These are phyloP conservation scores for Limnodromus scolopaceus DNA, from an alignment of 2,797 vertebrate species.

Conservation along the genomic window DNA sequence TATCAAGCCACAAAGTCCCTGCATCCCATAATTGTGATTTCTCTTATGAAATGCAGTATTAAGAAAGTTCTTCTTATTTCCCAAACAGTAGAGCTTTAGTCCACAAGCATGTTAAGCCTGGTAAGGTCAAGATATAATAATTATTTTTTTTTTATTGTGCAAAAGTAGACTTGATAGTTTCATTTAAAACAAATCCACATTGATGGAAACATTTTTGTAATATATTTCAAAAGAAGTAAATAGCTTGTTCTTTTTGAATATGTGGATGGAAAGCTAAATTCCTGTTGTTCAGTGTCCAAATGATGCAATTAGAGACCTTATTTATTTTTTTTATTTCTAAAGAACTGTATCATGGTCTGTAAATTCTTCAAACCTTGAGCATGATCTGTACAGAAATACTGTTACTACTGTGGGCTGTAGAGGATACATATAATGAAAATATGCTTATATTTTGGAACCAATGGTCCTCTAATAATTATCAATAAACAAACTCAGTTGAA, in stretches of 20 bases:
- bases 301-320: neutral
- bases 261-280: neutral
- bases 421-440: neutral
- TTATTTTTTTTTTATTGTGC: neutral
- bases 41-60: neutral
- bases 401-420: neutral
- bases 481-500: constrained; percentile 19
- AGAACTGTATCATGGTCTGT: neutral
- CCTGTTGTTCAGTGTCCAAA: neutral
- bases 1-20: constrained; percentile 27
- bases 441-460: neutral
- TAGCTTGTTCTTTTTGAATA: neutral
- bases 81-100: neutral
- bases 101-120: neutral
- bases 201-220: neutral
- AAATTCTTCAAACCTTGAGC: neutral
- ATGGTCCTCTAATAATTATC: neutral
- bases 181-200: neutral
- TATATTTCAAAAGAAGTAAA: neutral
- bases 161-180: neutral
- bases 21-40: constrained; percentile 33
- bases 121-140: neutral
- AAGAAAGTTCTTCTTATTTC: constrained; percentile 9
- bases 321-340: neutral
- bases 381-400: neutral